phyloP scores from a whole-genome alignment of 2,888 invertebrate species.

The Tridacna crocea region DNA sequence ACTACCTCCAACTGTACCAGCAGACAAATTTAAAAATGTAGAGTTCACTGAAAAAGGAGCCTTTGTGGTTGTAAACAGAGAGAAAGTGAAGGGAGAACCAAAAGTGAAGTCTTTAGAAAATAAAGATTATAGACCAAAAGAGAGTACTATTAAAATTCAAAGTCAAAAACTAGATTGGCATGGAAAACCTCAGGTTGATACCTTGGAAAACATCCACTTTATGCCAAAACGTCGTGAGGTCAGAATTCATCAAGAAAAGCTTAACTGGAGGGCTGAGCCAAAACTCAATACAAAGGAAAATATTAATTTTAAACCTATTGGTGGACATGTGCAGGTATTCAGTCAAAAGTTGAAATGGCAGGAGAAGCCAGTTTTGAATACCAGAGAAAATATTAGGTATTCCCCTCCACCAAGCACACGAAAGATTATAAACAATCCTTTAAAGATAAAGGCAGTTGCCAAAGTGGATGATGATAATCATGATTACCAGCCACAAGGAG shows the following conservation, averaged over 20 bases:
- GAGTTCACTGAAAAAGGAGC: slow-evolving; percentile 63
- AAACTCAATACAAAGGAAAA: slow-evolving; percentile 97
- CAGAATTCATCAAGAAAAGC: slow-evolving; percentile 62
- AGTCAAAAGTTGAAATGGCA: slow-evolving; percentile 69
- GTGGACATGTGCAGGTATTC: slow-evolving; percentile 61
- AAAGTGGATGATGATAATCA: slow-evolving; percentile 73
- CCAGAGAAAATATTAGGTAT: slow-evolving; percentile 56
- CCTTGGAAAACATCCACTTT: slow-evolving; percentile 57
- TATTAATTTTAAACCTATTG: slow-evolving; percentile 76
- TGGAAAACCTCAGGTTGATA: slow-evolving; percentile 67
- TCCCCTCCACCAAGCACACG: slow-evolving; percentile 54
- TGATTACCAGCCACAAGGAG: slow-evolving; percentile 90
- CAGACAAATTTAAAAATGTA: slow-evolving; percentile 72
- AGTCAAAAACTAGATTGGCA: slow-evolving; percentile 47
- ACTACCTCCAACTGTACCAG: slow-evolving; percentile 53
- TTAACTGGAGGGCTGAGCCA: slow-evolving; percentile 88
- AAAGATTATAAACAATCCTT: slow-evolving; percentile 54
- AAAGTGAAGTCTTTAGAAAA: slow-evolving; percentile 71
- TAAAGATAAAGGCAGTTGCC: slow-evolving; percentile 62
- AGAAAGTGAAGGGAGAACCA: slow-evolving; percentile 50
- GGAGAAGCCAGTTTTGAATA: slow-evolving; percentile 65
- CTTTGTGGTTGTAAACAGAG: slow-evolving; percentile 52
- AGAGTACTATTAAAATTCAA: slow-evolving; percentile 64
- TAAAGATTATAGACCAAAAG: slow-evolving; percentile 63
- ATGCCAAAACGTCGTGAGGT: slow-evolving; percentile 60